phyloP scores from a whole-genome alignment of 2,888 invertebrate species.

The Thereva nobilitata region DNA sequence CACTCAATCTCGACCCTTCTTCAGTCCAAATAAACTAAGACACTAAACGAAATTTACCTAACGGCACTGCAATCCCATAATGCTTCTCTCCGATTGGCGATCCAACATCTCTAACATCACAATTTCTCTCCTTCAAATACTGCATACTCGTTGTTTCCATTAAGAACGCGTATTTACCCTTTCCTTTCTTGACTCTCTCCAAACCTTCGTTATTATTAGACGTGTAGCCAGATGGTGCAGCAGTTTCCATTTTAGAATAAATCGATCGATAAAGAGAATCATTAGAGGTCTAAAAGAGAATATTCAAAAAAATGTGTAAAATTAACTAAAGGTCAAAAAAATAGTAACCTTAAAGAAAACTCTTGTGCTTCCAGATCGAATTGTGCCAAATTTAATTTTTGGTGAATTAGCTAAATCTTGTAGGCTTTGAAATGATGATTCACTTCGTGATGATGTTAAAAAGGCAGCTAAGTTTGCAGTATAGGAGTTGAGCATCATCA shows the following conservation, averaged over 20 bases:
- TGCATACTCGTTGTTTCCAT: conserved; percentile 96
- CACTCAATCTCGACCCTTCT: too few relatives aligned
- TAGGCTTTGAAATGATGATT: conserved; percentile 83
- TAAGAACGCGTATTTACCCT: conserved; percentile 70
- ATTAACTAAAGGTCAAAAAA: background rate
- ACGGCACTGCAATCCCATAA: conserved; percentile 90
- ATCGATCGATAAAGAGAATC: conserved; percentile 85
- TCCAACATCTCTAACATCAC: conserved; percentile 79
- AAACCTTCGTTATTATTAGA: conserved; percentile 81
- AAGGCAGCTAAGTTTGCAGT: conserved; percentile 95
- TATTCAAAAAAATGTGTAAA: too few relatives aligned
- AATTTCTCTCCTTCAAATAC: conserved; percentile 81
- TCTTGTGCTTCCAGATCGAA: conserved; percentile 86
- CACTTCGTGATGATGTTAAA: conserved; percentile 86
- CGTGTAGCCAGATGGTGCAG: conserved; percentile 80
- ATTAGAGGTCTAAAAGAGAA: conserved; percentile 69
- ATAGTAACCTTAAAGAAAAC: conserved; percentile 82
- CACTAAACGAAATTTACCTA: conserved; percentile 66
- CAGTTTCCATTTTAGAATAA: conserved; percentile 86
- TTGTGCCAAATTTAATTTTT: conserved; percentile 90
- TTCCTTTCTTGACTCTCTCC: conserved; percentile 72
- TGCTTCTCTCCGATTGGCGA: conserved; percentile 85
- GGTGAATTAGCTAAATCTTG: conserved; percentile 91
- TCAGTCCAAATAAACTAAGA: too few relatives aligned
- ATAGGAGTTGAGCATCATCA: conserved; percentile 83